phyloP scores from a whole-genome alignment of 2,888 invertebrate genomes.

The Erebia ligea region DNA sequence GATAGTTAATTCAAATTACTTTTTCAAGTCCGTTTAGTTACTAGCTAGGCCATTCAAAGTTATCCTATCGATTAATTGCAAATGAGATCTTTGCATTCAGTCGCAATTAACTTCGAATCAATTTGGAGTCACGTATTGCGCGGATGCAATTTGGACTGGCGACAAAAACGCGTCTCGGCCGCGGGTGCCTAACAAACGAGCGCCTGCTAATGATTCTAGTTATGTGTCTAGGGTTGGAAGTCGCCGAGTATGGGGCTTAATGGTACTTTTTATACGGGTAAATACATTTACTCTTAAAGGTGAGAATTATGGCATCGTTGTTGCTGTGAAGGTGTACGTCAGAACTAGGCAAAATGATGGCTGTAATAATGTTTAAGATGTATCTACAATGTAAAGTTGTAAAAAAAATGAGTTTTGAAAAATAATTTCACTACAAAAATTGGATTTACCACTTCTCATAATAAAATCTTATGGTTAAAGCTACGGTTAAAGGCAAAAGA shows the following conservation, averaged over 20 bases:
- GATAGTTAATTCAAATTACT: slow-evolving; percentile 2
- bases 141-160: slow-evolving; percentile 79
- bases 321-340: background rate
- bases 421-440: too few species aligned
- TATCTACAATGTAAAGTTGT: too few species aligned
- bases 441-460: too few species aligned
- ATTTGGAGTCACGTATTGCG: slow-evolving; percentile 77
- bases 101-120: slow-evolving; percentile 78
- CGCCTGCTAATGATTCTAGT: slow-evolving; percentile 79
- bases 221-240: slow-evolving; percentile 50
- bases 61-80: slow-evolving; percentile 9
- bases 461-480: too few species aligned
- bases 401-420: too few species aligned
- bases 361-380: background rate
- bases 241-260: slow-evolving; percentile 23
- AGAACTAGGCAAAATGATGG: background rate
- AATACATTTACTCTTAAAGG: slow-evolving; percentile 19
- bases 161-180: slow-evolving; percentile 79
- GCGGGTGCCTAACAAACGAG: slow-evolving; percentile 80
- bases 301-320: slow-evolving; percentile 1
- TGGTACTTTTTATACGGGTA: slow-evolving; percentile 16
- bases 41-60: slow-evolving; percentile 1
- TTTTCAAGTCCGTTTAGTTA: slow-evolving; percentile 1
- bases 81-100: slow-evolving; percentile 26
- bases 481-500: too few species aligned